Evolutionary conservation across 2,113 vertebrate genomes (phyloP), one percentile per base, ranked within the genome.

Genomic region (Rhabdornis inornatus): DNA sequence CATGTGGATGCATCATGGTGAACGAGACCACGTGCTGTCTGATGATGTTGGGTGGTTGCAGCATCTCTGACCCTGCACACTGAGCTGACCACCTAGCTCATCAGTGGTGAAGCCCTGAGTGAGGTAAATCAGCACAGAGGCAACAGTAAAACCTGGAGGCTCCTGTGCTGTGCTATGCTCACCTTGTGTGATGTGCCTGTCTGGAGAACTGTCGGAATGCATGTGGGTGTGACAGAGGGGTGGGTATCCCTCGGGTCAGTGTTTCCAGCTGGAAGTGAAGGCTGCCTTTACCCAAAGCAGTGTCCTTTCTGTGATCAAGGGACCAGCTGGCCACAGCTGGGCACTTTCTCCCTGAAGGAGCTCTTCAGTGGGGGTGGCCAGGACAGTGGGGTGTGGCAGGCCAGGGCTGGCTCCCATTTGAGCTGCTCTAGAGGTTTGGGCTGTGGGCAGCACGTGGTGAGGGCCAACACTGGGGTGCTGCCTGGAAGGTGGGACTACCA

Each of bases 221-320:
- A 2, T 1, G n/a, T 0, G 1, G 35, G 4, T 1, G 5, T 0
- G 0, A 14, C 23, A 55, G 19, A 9, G 14, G 50, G 27, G 27
- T 52, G 13, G 7, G 5, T 66, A 13, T 53, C 63, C 60, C 15
- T 53, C 0, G 5, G 17, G 35, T 87, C 27, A 6, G 10, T 47
- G 65, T 13, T 53, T 69, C 55, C 49, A 71, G 57, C 2, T 21
- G 55, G 31, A 84, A 69, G 18, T 5, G 2, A 40, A 83, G 66
- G 53, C 35, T 75, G 63, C 39, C 49, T n/a, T 66, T 52, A 47
- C 20, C 39, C 8, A 10, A 17, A 30, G 47, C 61, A 66, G 49
- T n/a, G 19, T 69, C 40, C 12, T 15, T 71, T 40, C 24, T 39
- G 20, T 57, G 37, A 19, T 9, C 1, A 3, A 60, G 24, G 23